A percentile compares a stretch with the other conserved stretches of the same genome.
Evolutionary conservation across 2,113 vertebrate genomes (phyloP).

Genomic region (Cochlearius cochlearius): DNA sequence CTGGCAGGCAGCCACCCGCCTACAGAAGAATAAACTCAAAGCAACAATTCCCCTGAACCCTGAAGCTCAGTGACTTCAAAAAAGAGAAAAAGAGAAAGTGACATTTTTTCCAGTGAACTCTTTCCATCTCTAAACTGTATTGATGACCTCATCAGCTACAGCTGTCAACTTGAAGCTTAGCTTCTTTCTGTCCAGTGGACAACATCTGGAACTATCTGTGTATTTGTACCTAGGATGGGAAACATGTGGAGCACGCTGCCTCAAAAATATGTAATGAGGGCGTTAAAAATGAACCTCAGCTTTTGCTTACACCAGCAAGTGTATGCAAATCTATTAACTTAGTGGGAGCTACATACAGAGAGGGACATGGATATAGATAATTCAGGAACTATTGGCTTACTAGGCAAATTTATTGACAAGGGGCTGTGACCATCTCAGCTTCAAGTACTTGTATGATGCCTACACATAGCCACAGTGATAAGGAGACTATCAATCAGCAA

Average conservation of each 20-base stretch:
- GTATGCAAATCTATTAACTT: neutral
- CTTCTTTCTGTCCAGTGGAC: neutral
- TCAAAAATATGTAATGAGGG: neutral
- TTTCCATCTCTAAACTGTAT: slow-evolving; percentile 62
- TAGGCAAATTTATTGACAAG: neutral
- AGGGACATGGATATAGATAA: neutral
- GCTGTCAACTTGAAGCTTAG: slow-evolving; percentile 57
- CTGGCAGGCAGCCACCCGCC: slow-evolving; percentile 80
- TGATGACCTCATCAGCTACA: slow-evolving; percentile 75
- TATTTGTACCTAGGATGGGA: slow-evolving; percentile 29
- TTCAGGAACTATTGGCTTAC: neutral
- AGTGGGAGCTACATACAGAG: neutral
- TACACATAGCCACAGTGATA: neutral
- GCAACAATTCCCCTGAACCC: slow-evolving; percentile 75
- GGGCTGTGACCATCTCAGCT: neutral
- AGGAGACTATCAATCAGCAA: neutral
- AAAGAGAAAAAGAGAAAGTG: slow-evolving; percentile 69
- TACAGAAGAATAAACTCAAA: slow-evolving; percentile 78
- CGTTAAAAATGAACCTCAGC: neutral
- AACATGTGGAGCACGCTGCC: slow-evolving; percentile 34
- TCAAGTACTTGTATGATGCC: neutral
- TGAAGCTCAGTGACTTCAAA: slow-evolving; percentile 83
- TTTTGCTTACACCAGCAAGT: neutral
- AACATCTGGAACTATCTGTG: slow-evolving; percentile 60
- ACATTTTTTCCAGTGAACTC: slow-evolving; percentile 70